These are phyloP conservation scores for Malurus leucopterus DNA, from an alignment of 2,797 vertebrate species.

Conservation along the genomic window DNA sequence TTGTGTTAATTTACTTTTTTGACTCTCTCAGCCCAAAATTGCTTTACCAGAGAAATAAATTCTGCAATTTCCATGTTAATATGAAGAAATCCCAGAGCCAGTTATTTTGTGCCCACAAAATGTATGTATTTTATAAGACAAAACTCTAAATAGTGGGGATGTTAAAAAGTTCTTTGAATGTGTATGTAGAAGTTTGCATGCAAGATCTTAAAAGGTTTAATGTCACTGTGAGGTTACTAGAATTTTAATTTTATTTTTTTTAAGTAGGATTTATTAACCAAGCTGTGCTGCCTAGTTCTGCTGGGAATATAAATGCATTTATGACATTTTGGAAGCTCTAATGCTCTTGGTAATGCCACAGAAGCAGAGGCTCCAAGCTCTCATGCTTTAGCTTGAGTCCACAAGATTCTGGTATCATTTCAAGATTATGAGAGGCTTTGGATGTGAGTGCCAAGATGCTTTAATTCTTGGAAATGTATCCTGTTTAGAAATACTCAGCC, in stretches of 20 bases:
- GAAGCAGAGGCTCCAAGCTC: not conserved
- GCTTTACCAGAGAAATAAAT: not conserved
- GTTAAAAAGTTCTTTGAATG: not conserved
- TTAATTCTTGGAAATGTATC: conserved; percentile 11
- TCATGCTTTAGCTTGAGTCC: not conserved
- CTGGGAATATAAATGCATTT: not conserved
- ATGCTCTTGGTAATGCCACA: not conserved
- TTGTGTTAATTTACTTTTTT: not conserved
- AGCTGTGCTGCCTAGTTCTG: rapidly evolving
- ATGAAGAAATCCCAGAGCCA: not conserved
- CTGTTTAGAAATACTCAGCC: not conserved
- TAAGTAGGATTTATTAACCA: not conserved
- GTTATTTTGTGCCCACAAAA: not conserved
- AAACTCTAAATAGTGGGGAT: not conserved
- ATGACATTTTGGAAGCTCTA: not conserved
- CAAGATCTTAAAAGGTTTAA: not conserved
- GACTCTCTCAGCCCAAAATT: not conserved
- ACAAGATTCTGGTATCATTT: not conserved
- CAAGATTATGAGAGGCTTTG: not conserved
- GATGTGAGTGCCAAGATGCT: not conserved
- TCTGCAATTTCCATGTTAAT: not conserved
- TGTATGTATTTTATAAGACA: not conserved
- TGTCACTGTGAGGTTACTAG: not conserved
- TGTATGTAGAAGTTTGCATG: not conserved
- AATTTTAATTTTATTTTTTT: not conserved